Percentiles rank a stretch among this genome's conserved stretches.
Conservation (phyloP, 2,113 vertebrate genomes). For the Heteronetta atricapilla region DNA sequence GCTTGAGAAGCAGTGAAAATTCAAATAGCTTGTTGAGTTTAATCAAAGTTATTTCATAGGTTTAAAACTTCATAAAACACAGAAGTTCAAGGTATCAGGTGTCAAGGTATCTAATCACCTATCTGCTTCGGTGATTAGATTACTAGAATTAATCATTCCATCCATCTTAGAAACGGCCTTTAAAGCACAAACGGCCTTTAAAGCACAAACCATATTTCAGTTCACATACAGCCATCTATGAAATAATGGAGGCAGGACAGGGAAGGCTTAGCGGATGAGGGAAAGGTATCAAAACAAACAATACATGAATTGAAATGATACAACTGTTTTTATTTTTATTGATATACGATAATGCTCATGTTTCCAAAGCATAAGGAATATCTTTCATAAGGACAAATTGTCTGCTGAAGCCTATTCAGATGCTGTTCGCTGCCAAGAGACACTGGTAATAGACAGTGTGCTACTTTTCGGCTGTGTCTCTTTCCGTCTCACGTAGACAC, state of each 20-base stretch:
- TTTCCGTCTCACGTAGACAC: neutral
- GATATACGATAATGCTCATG: neutral
- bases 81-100: neutral
- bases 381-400: neutral
- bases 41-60: neutral
- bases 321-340: neutral
- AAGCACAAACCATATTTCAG: neutral
- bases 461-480: neutral
- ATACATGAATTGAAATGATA: neutral
- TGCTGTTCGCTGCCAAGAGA: neutral
- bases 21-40: neutral
- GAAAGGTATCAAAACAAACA: neutral
- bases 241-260: neutral
- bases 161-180: neutral
- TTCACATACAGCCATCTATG: neutral
- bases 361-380: neutral
- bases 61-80: conserved; percentile 5
- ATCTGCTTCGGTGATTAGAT: neutral
- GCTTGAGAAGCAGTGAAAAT: neutral
- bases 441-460: neutral
- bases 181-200: neutral
- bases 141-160: conserved; percentile 5
- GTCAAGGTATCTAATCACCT: no score
- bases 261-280: neutral
- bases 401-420: neutral